Evolutionary conservation across 2,797 vertebrate species (phyloP).

Genomic region (Eidolon dupreanum): DNA sequence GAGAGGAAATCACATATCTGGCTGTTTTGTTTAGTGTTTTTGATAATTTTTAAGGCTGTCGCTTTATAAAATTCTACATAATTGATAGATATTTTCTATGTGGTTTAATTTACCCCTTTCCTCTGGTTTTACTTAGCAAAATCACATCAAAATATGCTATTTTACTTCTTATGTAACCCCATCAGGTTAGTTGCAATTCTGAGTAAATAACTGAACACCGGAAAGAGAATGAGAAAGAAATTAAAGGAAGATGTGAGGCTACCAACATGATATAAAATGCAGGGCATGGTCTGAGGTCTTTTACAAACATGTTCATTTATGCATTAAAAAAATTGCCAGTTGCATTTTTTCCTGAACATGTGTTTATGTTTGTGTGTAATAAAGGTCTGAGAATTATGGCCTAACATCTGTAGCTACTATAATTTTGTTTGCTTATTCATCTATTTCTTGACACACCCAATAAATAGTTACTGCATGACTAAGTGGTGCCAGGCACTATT

Average conservation of each 20-base stretch:
- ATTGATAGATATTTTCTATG: background rate
- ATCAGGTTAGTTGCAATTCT: background rate
- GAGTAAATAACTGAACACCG: background rate
- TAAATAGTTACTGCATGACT: background rate
- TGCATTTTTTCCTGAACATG: constrained; percentile 5
- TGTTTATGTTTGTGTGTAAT: constrained; percentile 31
- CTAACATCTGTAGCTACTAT: background rate
- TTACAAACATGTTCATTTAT: constrained; percentile 31
- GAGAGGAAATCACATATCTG: background rate
- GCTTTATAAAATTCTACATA: constrained; percentile 1
- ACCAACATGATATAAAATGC: background rate
- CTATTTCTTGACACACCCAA: constrained; percentile 7
- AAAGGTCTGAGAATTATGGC: background rate
- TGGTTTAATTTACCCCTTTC: background rate
- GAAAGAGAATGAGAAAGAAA: background rate
- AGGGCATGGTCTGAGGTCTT: background rate
- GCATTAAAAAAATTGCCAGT: background rate
- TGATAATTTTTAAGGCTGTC: background rate
- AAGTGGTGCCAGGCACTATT: background rate
- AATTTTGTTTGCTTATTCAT: constrained; percentile 27
- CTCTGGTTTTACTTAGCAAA: background rate
- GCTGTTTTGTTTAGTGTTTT: background rate
- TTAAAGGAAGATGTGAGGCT: background rate
- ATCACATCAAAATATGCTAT: background rate
- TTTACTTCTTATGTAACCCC: background rate